These are phyloP conservation scores for Eufriesea mexicana DNA, from an alignment of 1,140 invertebrate species.

Conservation along the genomic window DNA sequence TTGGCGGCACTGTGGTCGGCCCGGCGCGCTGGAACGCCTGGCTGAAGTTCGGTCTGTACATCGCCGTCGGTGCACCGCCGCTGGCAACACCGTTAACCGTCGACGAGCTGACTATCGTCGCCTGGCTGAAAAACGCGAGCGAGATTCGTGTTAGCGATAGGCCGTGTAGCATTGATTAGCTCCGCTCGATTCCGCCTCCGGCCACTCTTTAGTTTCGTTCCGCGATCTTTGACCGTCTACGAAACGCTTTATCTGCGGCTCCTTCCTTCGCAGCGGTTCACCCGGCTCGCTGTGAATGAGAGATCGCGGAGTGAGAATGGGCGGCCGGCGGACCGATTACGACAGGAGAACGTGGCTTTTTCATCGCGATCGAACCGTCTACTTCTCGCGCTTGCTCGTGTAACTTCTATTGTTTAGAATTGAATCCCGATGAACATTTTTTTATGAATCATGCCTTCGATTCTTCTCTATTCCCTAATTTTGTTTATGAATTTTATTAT, in stretches of 20 bases:
- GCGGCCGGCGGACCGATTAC: slow-evolving; percentile 3
- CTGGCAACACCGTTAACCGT: slow-evolving; percentile 83
- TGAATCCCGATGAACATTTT: too few species aligned
- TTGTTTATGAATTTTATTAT: too few species aligned
- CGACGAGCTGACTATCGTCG: slow-evolving; percentile 81
- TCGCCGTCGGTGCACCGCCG: slow-evolving; percentile 84
- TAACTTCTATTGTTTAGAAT: not conserved
- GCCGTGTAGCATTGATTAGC: slow-evolving; percentile 47
- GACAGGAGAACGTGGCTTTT: not conserved
- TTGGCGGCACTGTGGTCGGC: slow-evolving; percentile 80
- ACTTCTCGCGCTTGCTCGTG: not conserved
- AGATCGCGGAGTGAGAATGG: slow-evolving; percentile 25
- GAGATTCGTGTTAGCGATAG: slow-evolving; percentile 61
- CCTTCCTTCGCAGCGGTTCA: slow-evolving; percentile 6
- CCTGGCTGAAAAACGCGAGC: slow-evolving; percentile 76
- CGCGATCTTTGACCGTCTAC: slow-evolving; percentile 70
- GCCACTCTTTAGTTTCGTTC: slow-evolving; percentile 44
- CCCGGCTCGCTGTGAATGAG: slow-evolving; percentile 29
- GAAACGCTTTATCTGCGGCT: slow-evolving; percentile 48
- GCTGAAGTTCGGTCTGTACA: slow-evolving; percentile 88
- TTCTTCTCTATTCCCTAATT: too few species aligned
- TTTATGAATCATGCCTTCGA: too few species aligned
- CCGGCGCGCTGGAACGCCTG: slow-evolving; percentile 85
- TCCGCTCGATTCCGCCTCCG: slow-evolving; percentile 42
- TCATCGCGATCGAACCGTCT: not conserved